These are phyloP conservation scores for Plemyria rubiginata DNA, from an alignment of 2,888 invertebrate species.

Conservation along the genomic window DNA sequence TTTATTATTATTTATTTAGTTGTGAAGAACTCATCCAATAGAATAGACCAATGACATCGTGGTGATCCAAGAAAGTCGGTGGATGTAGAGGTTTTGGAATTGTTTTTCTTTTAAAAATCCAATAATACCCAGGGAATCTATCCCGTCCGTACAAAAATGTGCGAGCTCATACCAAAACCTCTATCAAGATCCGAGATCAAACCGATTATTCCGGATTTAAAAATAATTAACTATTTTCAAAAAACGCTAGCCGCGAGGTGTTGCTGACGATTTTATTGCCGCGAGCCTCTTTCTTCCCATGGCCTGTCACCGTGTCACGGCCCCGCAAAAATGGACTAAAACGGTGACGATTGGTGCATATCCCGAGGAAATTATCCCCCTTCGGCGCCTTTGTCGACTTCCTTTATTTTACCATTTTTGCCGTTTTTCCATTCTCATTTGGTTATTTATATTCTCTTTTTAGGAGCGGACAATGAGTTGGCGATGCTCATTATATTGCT, in stretches of 20 bases:
- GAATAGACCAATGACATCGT: too few relatives aligned
- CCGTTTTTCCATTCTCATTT: constrained; percentile 84
- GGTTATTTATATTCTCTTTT: constrained; percentile 83
- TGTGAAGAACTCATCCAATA: too few relatives aligned
- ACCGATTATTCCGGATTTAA: constrained; percentile 30
- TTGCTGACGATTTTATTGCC: constrained; percentile 73
- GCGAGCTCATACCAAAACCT: not conserved
- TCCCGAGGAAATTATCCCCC: constrained; percentile 80
- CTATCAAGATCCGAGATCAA: constrained; percentile 4
- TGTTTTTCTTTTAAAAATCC: too few relatives aligned
- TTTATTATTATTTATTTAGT: too few relatives aligned
- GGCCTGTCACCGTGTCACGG: constrained; percentile 55
- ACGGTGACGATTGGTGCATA: constrained; percentile 84
- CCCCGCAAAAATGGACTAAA: constrained; percentile 70
- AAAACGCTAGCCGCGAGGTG: constrained; percentile 38
- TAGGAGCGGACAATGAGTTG: constrained; percentile 68
- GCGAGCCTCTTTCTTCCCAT: constrained; percentile 52
- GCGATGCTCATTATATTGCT: constrained; percentile 77
- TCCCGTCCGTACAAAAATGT: not conserved
- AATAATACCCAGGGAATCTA: not conserved
- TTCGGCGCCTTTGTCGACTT: constrained; percentile 83
- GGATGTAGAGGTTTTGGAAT: too few relatives aligned
- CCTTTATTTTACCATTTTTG: constrained; percentile 82
- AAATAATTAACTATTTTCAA: constrained; percentile 45
- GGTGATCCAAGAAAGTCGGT: too few relatives aligned